These are phyloP conservation scores for Mastomys coucha DNA, from an alignment of 2,113 vertebrate genomes.

Conservation along the genomic window DNA sequence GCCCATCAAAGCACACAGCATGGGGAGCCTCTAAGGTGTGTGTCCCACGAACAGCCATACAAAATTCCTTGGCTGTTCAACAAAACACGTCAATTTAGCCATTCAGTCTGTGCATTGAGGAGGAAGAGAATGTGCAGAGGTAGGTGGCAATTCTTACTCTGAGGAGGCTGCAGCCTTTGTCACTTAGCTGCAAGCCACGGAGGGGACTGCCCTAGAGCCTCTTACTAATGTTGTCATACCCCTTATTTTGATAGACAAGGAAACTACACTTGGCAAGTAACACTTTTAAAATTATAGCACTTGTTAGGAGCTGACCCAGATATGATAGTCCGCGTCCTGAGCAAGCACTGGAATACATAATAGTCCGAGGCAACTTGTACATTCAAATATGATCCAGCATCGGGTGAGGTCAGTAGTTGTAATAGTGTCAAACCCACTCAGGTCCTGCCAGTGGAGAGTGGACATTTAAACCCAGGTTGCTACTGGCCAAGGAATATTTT, in stretches of 20 bases:
- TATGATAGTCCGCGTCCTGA: background rate
- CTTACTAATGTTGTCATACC: background rate
- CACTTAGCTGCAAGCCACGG: background rate
- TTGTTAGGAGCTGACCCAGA: conserved; percentile 42
- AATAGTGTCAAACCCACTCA: background rate
- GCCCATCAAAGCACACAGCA: background rate
- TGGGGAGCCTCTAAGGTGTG: background rate
- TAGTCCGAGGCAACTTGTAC: background rate
- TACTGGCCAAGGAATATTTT: background rate
- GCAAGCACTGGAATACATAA: background rate
- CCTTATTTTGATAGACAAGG: background rate
- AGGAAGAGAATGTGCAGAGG: background rate
- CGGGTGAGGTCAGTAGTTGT: background rate
- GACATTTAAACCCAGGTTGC: background rate
- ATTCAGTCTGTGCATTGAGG: background rate
- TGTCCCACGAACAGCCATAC: background rate
- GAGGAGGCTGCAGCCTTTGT: background rate
- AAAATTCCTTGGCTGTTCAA: background rate
- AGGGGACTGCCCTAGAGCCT: background rate
- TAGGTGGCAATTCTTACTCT: background rate
- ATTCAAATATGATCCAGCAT: background rate
- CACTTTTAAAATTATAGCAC: conserved; percentile 33
- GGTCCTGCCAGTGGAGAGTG: background rate
- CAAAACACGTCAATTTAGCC: background rate
- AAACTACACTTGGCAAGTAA: conserved; percentile 24